Evolutionary conservation across 2,113 vertebrate species (phyloP), one percentile per base, ranked within the genome.

Genomic region (Theristicus caerulescens): DNA sequence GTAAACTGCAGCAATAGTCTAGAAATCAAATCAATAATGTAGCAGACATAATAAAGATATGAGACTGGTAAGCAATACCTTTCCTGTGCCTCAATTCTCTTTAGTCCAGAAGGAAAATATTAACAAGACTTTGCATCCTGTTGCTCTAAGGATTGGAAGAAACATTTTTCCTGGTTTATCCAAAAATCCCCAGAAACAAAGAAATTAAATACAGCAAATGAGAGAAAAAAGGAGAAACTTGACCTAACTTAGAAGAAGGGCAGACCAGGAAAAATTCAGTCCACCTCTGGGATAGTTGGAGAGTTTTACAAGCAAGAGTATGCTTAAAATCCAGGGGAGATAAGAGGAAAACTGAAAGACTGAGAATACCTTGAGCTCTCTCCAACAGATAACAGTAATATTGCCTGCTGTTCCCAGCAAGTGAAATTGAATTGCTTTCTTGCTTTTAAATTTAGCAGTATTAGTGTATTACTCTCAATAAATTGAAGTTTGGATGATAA

Each of bases 401-500:
- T 59, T 89, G 80, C 58, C 76, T 93, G 89, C 93, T 78, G 47
- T 82, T 94, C 69, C 83, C 69, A 59, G 65, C 47, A 74, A 95
- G 61, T 76, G 83, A 95, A 97, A 94, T 88, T 71, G 73, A 84
- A 97, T 80, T 87, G 69, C 77, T 91, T 79, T 70, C 86, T 91
- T 78, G n/a, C 89, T 94, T 92, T 94, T 81, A 89, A 96, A 81
- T 94, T 88, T 91, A 78, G 21, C n/a, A 77, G 42, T 95, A 82
- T 94, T 95, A 84, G 69, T 72, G 65, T 71, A 93, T 92, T 89
- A 36, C 52, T 89, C 47, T 92, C 61, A 84, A 78, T 70, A 59
- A 95, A 87, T 66, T 94, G 83, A 94, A 89, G 77, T 79, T 94
- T 57, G 65, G 88, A 74, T 84, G 69, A 88, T 91, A 93, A 97